A percentile compares a stretch with the other conserved stretches of the same genome.
Evolutionary conservation across 1,140 invertebrate species (phyloP).

Genomic region (Magallana ariakensis): DNA sequence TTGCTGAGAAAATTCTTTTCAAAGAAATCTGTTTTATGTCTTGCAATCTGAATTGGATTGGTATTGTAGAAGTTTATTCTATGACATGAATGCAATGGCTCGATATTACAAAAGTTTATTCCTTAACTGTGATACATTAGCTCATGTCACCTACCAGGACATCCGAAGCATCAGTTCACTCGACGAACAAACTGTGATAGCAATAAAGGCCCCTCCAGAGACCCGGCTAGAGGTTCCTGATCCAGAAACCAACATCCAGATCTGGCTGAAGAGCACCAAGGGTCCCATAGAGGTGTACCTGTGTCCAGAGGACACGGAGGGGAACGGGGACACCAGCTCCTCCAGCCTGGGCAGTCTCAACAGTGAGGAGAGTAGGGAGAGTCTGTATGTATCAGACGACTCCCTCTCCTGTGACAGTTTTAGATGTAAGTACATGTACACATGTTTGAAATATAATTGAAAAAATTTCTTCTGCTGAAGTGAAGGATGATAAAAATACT

Average conservation of each 20-base stretch:
- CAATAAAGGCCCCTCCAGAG: slow-evolving; percentile 89
- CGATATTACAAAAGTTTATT: not conserved
- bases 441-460: too few relatives aligned
- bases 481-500: too few relatives aligned
- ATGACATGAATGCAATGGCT: not conserved
- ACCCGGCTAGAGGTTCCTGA: slow-evolving; percentile 86
- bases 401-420: slow-evolving; percentile 70
- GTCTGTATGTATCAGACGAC: slow-evolving; percentile 66
- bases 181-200: slow-evolving; percentile 84
- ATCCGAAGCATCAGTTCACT: slow-evolving; percentile 86
- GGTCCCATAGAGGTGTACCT: slow-evolving; percentile 94
- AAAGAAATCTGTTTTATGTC: not conserved
- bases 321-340: slow-evolving; percentile 58
- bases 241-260: slow-evolving; percentile 83
- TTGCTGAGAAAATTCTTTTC: slow-evolving; percentile 54
- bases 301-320: slow-evolving; percentile 87
- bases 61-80: not conserved
- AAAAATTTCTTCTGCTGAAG: too few relatives aligned
- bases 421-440: slow-evolving; percentile 62
- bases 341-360: slow-evolving; percentile 54
- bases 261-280: slow-evolving; percentile 87
- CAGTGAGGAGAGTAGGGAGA: slow-evolving; percentile 55
- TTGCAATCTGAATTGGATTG: not conserved
- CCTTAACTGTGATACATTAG: slow-evolving; percentile 77
- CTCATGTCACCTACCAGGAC: slow-evolving; percentile 91